phyloP scores from a whole-genome alignment of 2,888 invertebrate genomes.

The Andrena trimmerana region DNA sequence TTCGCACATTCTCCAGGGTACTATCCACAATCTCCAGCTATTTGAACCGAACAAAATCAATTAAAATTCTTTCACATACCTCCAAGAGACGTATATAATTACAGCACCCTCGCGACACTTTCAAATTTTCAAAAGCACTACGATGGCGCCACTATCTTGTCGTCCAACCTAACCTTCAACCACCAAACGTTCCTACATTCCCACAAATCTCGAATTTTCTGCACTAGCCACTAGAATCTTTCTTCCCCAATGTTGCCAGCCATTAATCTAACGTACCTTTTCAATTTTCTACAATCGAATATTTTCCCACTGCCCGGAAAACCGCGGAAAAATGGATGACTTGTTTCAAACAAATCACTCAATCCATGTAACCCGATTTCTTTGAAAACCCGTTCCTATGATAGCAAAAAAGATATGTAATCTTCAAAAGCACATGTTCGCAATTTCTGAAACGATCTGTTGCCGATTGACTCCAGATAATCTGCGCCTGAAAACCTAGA shows the following conservation, averaged over 20 bases:
- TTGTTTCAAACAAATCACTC: not conserved
- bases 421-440: not conserved
- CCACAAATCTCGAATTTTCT: not conserved
- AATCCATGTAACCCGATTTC: constrained; percentile 1
- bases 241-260: not conserved
- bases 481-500: constrained; percentile 19
- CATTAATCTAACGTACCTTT: not conserved
- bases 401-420: not conserved
- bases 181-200: not conserved
- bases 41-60: no score
- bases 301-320: not conserved
- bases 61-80: not conserved
- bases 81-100: not conserved
- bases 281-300: not conserved
- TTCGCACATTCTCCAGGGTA: not conserved
- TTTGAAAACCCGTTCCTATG: not conserved
- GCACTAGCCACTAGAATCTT: not conserved
- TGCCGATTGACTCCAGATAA: constrained; percentile 18
- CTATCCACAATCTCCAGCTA: not conserved
- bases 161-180: not conserved
- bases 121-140: not conserved
- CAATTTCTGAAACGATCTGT: not conserved
- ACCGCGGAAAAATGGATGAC: not conserved
- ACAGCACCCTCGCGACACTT: not conserved
- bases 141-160: not conserved